These are phyloP conservation scores for Eudyptes chrysolophus DNA, from an alignment of 2,113 vertebrate species.

Conservation along the genomic window DNA sequence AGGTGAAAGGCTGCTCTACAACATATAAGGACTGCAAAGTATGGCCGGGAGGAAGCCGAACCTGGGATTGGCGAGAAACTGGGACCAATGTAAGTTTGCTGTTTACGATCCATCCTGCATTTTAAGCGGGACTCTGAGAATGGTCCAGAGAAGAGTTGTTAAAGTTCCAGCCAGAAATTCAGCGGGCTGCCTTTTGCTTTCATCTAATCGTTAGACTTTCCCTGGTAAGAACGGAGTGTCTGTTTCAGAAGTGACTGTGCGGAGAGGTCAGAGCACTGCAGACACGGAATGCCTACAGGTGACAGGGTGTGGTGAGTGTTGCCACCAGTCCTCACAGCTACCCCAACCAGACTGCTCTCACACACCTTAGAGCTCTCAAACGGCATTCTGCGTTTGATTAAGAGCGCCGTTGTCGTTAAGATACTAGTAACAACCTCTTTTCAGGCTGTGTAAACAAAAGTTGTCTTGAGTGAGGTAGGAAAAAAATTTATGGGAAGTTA, in stretches of 20 bases:
- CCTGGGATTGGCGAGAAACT: conserved; percentile 96
- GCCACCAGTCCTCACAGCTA: background rate
- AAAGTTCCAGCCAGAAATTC: background rate
- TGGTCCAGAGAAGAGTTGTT: background rate
- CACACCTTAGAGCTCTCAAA: background rate
- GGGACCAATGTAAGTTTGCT: conserved; percentile 87
- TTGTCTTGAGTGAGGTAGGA: background rate
- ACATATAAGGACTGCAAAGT: conserved; percentile 97
- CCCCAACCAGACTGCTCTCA: background rate
- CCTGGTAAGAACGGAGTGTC: background rate
- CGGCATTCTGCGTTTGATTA: background rate
- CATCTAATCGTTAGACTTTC: background rate
- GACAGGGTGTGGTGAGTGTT: background rate
- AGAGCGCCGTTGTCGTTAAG: background rate
- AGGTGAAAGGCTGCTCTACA: conserved; percentile 84
- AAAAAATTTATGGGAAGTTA: background rate
- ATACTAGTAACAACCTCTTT: background rate
- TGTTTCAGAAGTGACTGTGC: background rate
- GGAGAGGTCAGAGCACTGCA: background rate
- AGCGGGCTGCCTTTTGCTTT: background rate
- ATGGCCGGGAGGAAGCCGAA: conserved; percentile 93
- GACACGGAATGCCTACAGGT: accelerated
- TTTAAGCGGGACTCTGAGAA: background rate
- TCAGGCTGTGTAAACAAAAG: background rate
- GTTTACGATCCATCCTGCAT: background rate